Base-by-base conservation (phyloP, 2,888 invertebrate genomes). In the Slavum lentiscoides region DNA sequence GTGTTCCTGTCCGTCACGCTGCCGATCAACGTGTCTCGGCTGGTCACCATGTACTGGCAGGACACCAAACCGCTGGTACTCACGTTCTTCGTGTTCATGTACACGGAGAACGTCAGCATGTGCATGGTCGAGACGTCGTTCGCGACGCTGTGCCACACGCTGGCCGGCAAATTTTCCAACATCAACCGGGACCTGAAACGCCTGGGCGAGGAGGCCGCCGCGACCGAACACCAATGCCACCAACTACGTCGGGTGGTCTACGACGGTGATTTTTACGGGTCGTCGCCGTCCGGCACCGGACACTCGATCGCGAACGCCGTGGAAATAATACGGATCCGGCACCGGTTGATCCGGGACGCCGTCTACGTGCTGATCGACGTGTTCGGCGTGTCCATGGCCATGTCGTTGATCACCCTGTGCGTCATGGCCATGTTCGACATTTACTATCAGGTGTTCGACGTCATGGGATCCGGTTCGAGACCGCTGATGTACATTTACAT, bases 381-480 rank as follows among this genome's bases (percentile, higher is more conserved):
- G 13, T 83, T 82, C 69, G 69, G 74, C 39, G 39, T 82, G 9
- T 82, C 82, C 21, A 69, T 83, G 43, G 72, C 77, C 17, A 74
- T 81, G 30, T 83, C 83, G 17, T 49, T 82, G 9, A 11, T 81
- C 23, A 76, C 69, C 13, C 76, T 82, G 59, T 82, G 83, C 53
- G 69, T 81, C 5, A 82, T 83, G 82, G 13, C 75, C 13, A 62
- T 83, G 43, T 83, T 83, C 68, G 82, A 83, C 75, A 82, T 83
- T 43, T 83, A 83, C 68, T 77, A 82, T 13, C 37, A 81, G 39
- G 66, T 82, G 17, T 82, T 81, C 37, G 21, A 62, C 21, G 17
- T 61, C 8, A 68, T 43, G 58, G 70, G 70, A 13, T 17, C 62
- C 55, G 3, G 6, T 11, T 72, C 80, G 2, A 72, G 53, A 15